Conservation (phyloP, 2,113 vertebrate species). For the Aphyosemion australe region DNA sequence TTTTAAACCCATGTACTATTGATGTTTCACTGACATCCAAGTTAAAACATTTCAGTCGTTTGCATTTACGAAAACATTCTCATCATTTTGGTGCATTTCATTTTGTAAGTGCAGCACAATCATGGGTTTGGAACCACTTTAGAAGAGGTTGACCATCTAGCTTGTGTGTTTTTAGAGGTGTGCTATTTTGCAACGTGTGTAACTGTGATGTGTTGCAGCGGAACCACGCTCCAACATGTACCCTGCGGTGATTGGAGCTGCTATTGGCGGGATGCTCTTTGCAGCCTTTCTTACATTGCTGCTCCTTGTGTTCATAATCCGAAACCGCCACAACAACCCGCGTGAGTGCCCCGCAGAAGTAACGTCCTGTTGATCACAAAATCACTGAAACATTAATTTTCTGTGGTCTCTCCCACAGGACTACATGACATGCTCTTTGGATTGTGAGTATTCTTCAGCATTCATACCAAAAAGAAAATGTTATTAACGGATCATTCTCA, state of each 20-base stretch:
- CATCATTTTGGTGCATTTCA: neutral
- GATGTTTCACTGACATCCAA: neutral
- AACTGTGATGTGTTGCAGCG: conserved; percentile 77
- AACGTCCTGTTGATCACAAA: no score
- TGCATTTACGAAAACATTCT: neutral
- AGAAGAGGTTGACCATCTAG: neutral
- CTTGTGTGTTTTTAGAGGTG: neutral
- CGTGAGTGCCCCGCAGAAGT: conserved; percentile 74
- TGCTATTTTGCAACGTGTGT: conserved; percentile 54
- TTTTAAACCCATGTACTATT: conserved; percentile 29
- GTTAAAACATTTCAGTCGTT: neutral
- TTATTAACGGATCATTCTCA: neutral
- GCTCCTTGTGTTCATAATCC: conserved; percentile 80
- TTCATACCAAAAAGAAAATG: neutral
- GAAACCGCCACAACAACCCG: conserved; percentile 84
- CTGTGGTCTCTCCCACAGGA: conserved; percentile 63
- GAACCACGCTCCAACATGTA: conserved; percentile 79
- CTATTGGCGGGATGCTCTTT: conserved; percentile 82
- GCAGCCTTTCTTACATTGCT: conserved; percentile 76
- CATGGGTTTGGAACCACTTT: conserved; percentile 43
- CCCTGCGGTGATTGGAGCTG: conserved; percentile 85
- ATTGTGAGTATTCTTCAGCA: conserved; percentile 72
- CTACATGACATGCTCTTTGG: conserved; percentile 86
- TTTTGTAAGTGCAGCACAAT: neutral
- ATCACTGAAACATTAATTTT: neutral